These are phyloP conservation scores for Apteryx mantelli DNA, from an alignment of 2,113 vertebrate genomes.

Conservation along the genomic window DNA sequence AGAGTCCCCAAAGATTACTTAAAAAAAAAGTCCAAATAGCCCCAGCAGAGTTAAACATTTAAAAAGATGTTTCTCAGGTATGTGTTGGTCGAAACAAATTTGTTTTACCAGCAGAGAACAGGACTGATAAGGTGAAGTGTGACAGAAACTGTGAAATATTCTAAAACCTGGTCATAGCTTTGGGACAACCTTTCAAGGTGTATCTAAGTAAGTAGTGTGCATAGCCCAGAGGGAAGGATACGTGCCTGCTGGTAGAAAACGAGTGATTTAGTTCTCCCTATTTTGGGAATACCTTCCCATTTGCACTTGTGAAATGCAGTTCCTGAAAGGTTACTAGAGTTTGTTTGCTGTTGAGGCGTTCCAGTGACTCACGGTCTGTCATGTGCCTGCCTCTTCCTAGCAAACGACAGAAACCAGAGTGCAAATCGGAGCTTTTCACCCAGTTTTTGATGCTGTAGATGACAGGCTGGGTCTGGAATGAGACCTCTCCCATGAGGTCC, in stretches of 20 bases:
- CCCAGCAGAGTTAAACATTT: neutral
- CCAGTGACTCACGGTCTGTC: slow-evolving; percentile 11
- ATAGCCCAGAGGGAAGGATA: neutral
- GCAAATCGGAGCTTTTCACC: neutral
- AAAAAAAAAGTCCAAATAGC: neutral
- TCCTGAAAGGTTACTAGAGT: slow-evolving; percentile 32
- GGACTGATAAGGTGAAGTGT: neutral
- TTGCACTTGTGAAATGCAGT: neutral
- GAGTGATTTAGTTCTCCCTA: neutral
- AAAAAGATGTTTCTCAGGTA: neutral
- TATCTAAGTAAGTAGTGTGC: fast-evolving
- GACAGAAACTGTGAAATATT: neutral
- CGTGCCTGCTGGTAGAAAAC: neutral
- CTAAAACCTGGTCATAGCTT: neutral
- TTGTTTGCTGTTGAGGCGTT: slow-evolving; percentile 22
- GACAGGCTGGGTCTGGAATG: neutral
- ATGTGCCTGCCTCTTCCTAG: neutral
- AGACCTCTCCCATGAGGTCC: neutral
- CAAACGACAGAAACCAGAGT: neutral
- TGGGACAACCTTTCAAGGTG: neutral
- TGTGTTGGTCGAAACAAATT: neutral
- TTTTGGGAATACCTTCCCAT: neutral
- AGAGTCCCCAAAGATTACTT: neutral
- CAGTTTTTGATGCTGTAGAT: neutral
- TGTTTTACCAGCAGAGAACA: neutral